A percentile compares a stretch with the other conserved stretches of the same genome.
phyloP scores from a whole-genome alignment of 1,140 invertebrate genomes.

The Pseudoatta argentina region DNA sequence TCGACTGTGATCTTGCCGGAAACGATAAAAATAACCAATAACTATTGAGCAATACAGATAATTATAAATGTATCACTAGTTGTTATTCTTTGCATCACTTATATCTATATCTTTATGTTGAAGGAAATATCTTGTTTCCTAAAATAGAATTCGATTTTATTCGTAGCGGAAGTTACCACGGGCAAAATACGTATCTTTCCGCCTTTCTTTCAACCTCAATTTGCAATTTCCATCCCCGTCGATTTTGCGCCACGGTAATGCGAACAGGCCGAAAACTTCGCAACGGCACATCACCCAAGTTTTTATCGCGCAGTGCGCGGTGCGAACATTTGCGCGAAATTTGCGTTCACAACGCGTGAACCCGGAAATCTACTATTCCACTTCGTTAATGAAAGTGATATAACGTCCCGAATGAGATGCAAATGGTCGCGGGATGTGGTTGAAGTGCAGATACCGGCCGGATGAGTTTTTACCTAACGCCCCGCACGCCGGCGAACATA shows the following conservation, averaged over 20 bases:
- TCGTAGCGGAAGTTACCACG: neutral
- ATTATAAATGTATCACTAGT: constrained; percentile 4
- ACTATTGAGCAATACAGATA: neutral
- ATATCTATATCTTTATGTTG: neutral
- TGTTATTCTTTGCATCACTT: neutral
- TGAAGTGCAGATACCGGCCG: constrained; percentile 72
- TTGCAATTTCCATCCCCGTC: constrained; percentile 39
- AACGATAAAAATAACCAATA: neutral
- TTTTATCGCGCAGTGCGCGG: constrained; percentile 17
- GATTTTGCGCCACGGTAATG: constrained; percentile 12
- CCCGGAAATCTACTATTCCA: constrained; percentile 70
- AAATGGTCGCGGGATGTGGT: constrained; percentile 74
- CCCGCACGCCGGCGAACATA: constrained; percentile 63
- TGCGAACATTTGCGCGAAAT: constrained; percentile 49
- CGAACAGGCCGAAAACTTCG: constrained; percentile 37
- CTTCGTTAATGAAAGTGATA: constrained; percentile 80
- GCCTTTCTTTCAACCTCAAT: constrained; percentile 27
- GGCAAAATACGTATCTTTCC: constrained; percentile 7
- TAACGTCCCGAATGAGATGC: constrained; percentile 77
- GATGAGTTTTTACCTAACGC: constrained; percentile 70
- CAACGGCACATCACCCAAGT: neutral
- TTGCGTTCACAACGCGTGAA: constrained; percentile 43
- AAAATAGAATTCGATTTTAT: constrained; percentile 44
- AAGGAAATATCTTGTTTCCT: neutral
- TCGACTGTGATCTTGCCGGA: neutral